A percentile compares a stretch with the other conserved stretches of the same genome.
These are phyloP conservation scores for Erythrolamprus reginae DNA, from an alignment of 2,113 vertebrate species.

Conservation along the genomic window DNA sequence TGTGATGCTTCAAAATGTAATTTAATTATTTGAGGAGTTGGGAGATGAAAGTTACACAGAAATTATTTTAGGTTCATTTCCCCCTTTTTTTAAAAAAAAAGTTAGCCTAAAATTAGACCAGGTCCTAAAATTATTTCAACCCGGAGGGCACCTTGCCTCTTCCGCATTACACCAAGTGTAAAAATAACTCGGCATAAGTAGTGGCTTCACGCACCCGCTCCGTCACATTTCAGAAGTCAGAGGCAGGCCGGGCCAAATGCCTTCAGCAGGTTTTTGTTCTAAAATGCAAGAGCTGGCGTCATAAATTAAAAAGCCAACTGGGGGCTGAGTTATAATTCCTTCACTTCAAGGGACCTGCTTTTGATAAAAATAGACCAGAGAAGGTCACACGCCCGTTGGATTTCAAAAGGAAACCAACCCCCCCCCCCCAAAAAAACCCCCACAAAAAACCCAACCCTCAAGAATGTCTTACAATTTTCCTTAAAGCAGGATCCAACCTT, in stretches of 20 bases:
- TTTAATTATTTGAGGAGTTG: too few relatives aligned
- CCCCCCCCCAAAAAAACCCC: too few relatives aligned
- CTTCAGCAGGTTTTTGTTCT: background rate
- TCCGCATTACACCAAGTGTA: background rate
- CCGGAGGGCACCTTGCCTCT: background rate
- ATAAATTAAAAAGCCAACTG: background rate
- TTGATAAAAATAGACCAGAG: background rate
- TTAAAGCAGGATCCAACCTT: too few relatives aligned
- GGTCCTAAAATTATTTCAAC: background rate
- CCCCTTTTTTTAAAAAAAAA: background rate
- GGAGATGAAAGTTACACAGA: accelerated
- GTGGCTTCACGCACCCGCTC: background rate
- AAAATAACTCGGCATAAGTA: background rate
- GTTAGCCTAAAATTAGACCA: background rate
- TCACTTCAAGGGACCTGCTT: background rate
- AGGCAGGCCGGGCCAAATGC: background rate
- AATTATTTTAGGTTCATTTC: background rate
- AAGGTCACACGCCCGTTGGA: background rate
- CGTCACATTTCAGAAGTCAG: background rate
- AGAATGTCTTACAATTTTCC: background rate
- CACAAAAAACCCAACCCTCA: background rate
- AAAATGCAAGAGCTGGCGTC: background rate
- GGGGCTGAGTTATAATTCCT: background rate
- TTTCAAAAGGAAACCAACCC: background rate
- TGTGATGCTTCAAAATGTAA: background rate